Evolutionary conservation across 2,797 vertebrate species (phyloP), one percentile per base, ranked within the genome.

Genomic region (Sebastiscus albofasciatus): DNA sequence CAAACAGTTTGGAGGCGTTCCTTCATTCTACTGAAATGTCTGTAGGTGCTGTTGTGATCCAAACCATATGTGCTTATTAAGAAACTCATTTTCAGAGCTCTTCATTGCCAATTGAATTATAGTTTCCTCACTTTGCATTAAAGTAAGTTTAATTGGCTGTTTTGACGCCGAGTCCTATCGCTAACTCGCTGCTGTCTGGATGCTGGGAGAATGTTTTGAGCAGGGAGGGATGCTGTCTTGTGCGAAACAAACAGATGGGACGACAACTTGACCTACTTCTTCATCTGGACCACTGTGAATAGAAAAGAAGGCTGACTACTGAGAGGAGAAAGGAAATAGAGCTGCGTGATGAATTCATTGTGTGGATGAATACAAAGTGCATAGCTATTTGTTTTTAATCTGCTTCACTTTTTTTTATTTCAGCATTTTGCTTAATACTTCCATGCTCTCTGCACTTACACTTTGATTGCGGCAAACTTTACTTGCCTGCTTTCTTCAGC

Each of bases 221-320:
- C 54, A 79, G 75, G 62, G 64, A 74, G 42, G 33, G 75, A 62
- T 87, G 62, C 74, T 85, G 82, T 91, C 64, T 90, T 77, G 70
- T 88, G 75, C 33, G 72, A 93, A 91, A 90, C 83, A 87, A 93
- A 93, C 92, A 95, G 94, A 95, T 94, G 94, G 90, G 81, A 87
- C 13, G 67, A 89, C 80, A 90, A 89, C 88, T 81, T 92, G 92
- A 92, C 93, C 93, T 89, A 93, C 81, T 92, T 95, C 87, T 90
- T 93, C 84, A 88, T 89, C 86, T 90, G 88, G 89, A 89, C 88
- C 73, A 87, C 55, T 85, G 69, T 71, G 83, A 85, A 82, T 58
- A 78, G 61, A 75, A 89, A 71, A 72, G 39, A 84, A 77, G n/a
- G 65, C 73, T 73, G 73, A 75, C 59, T 75, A 27, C 20, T 9